Conservation (phyloP, 1,140 invertebrate species). For the Bombus affinis region DNA sequence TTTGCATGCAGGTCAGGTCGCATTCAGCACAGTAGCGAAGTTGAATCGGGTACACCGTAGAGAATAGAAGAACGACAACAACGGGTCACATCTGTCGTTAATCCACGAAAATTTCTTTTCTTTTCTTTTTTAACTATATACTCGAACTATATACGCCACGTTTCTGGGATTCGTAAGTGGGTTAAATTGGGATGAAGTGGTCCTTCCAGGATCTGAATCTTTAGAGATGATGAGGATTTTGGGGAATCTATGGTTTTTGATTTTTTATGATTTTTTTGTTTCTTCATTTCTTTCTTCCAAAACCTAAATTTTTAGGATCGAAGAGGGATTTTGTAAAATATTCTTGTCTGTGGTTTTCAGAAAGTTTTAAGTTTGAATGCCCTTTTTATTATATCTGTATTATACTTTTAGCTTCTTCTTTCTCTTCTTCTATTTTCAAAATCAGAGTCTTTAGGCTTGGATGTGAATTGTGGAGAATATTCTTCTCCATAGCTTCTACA, state of each 20-base stretch:
- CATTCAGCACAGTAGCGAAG: not conserved
- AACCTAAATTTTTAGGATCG: not conserved
- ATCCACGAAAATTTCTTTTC: conserved; percentile 27
- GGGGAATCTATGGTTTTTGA: not conserved
- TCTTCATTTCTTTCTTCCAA: not conserved
- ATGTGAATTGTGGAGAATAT: too few species aligned
- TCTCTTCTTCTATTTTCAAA: not conserved
- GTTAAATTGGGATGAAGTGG: not conserved
- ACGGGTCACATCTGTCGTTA: conserved; percentile 18
- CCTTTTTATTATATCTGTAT: too few species aligned
- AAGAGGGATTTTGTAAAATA: not conserved
- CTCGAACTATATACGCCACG: rapidly evolving
- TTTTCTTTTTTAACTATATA: not conserved
- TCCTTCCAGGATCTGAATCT: too few species aligned
- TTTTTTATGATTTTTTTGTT: too few species aligned
- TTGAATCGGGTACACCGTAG: not conserved
- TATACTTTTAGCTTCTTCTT: not conserved
- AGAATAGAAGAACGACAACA: conserved; percentile 1
- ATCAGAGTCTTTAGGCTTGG: not conserved
- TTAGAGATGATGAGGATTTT: too few species aligned
- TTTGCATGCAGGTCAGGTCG: conserved; percentile 25
- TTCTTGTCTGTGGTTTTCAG: not conserved
- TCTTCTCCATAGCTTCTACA: not conserved
- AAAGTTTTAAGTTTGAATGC: not conserved
- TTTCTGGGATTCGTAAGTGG: not conserved